Conservation (phyloP, 2,113 vertebrate species). For the Trinectes maculatus region DNA sequence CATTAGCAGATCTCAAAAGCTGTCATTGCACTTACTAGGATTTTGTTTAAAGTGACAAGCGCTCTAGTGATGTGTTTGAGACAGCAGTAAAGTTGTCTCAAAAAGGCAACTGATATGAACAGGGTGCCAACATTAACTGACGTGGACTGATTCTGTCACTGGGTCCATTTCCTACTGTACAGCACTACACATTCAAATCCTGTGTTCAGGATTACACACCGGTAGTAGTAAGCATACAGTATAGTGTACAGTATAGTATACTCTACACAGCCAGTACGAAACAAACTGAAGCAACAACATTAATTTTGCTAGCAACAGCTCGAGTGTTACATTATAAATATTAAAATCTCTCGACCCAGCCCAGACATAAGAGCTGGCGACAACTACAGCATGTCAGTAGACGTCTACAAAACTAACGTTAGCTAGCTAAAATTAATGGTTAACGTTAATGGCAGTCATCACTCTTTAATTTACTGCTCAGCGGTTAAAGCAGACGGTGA, state of each 20-base stretch:
- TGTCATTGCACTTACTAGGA: too few relatives aligned
- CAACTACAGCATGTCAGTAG: not conserved
- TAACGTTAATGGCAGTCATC: not conserved
- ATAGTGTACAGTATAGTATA: too few relatives aligned
- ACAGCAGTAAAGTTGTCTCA: too few relatives aligned
- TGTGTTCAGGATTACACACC: not conserved
- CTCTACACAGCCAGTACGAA: too few relatives aligned
- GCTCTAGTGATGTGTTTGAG: too few relatives aligned
- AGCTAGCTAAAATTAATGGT: not conserved
- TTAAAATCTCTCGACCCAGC: slow-evolving; percentile 20
- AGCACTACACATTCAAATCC: not conserved
- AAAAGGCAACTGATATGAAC: too few relatives aligned
- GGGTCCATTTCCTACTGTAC: not conserved
- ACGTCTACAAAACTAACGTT: not conserved
- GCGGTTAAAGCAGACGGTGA: too few relatives aligned
- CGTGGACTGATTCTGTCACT: not conserved
- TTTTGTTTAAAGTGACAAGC: too few relatives aligned
- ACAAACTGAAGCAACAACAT: too few relatives aligned
- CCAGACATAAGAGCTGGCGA: slow-evolving; percentile 7
- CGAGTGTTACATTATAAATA: not conserved
- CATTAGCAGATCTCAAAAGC: not conserved
- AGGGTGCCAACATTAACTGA: too few relatives aligned
- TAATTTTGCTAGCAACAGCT: not conserved
- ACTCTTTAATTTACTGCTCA: too few relatives aligned
- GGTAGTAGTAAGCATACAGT: too few relatives aligned